Evolutionary conservation across 2,797 vertebrate species (phyloP), one percentile per base, ranked within the genome.

Genomic region (Salarias fasciatus): DNA sequence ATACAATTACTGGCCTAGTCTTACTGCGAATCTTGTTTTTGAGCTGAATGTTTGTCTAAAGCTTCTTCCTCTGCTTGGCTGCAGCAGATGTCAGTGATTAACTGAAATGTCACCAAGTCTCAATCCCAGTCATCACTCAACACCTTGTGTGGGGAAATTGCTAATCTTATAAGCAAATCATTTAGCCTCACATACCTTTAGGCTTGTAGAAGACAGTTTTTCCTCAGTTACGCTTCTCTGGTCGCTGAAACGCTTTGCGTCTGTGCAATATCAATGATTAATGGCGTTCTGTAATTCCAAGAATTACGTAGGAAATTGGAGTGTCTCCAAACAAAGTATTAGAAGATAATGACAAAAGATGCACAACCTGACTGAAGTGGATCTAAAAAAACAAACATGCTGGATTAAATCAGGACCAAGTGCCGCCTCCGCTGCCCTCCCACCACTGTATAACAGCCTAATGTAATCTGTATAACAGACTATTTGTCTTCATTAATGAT

Each of bases 401-500:
- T 24, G 30, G 35, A 69, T 44, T 54, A 64, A 68, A 74, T 42
- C 65, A 54, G 54, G 55, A 52, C 31, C 24, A 44, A 63, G 53
- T 40, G 24, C 51, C 45, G 53, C 75, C 54, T 49, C 35, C 49
- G 0, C 35, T 45, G 0, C 54, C 59, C 68, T 67, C 61, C 68
- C 63, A 65, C 63, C 14, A 11, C 45, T 35, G 57, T 68, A 41
- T 53, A 69, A 78, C 63, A 60, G 43, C 29, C 69, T 48, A 83
- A 76, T 77, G 37, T 74, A 73, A 80, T 83, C 72, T 71, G 63
- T 70, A 60, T 68, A 72, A 74, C 77, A 73, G 53, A 79, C 71
- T 33, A 79, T 89, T 90, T 79, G 68, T 90, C 86, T 83, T 83
- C 75, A 86, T 92, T 87, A 90, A 75, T 68, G 78, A 67, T 61